Evolutionary conservation across 2,888 invertebrate species (phyloP), one percentile per base, ranked within the genome.

Genomic region (Zootermopsis nevadensis): DNA sequence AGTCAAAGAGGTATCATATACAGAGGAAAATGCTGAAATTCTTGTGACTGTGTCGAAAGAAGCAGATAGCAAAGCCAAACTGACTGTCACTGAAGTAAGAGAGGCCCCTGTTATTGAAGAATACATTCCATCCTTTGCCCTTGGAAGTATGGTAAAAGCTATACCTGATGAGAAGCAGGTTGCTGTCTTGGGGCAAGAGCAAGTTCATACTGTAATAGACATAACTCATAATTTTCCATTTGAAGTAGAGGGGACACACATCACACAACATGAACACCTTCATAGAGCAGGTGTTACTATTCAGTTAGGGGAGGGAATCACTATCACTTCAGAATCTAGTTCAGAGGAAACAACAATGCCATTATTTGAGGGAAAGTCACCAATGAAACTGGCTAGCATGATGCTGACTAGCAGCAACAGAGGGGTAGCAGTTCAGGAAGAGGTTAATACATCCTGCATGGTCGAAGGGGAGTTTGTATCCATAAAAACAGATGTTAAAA

Each of bases 401-500:
- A 80, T 27, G 38, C 42, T 80, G 35, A 82, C 80, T 38, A 66
- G 55, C 42, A 84, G 80, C 35, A 30, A 72, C 42, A 80, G 31
- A 79, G 79, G 82, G 55, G 81, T 84, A 74, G 82, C 55, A 60
- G 31, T 80, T 74, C 82, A 66, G 31, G 84, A 83, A 69, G 83
- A 84, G 48, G 38, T 84, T 42, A 42, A 67, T 42, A 79, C 67
- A 55, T 79, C 80, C 24, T 55, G 33, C 15, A 72, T 79, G 27
- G 38, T 48, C 27, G 79, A 74, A 76, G 84, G 83, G 69, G 77
- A 76, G 35, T 82, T 82, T 67, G 42, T 66, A 55, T 55, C 55
- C 27, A 84, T 48, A 38, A 60, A 69, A 69, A 60, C 79, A 55
- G 74, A 60, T 66, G 53, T 35, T 24, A 31, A 33, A 31, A 27